Conservation (phyloP, 2,888 invertebrate species). For the Fragum fragum region DNA sequence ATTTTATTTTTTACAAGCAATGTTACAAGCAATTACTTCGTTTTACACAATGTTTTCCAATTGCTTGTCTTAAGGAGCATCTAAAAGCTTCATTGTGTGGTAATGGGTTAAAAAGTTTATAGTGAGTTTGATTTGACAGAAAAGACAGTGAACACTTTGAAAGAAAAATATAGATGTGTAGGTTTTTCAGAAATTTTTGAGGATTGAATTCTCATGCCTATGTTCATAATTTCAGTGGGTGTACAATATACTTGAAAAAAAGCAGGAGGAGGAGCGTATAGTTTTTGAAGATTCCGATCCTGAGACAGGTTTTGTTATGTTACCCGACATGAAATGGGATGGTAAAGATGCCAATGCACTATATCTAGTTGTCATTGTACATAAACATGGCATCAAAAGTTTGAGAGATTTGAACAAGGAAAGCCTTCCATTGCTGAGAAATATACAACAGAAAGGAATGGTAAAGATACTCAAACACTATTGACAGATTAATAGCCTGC, state of each 20-base stretch:
- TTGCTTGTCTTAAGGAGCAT: no score
- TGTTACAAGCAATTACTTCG: no score
- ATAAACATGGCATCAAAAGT: slow-evolving; percentile 92
- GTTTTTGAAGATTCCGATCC: slow-evolving; percentile 93
- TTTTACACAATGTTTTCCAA: no score
- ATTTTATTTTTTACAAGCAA: no score
- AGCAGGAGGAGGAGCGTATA: slow-evolving; percentile 95
- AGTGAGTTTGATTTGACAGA: no score
- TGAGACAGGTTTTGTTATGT: slow-evolving; percentile 90
- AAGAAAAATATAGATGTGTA: no score
- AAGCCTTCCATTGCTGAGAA: slow-evolving; percentile 94
- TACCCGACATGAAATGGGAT: slow-evolving; percentile 99
- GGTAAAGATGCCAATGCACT: slow-evolving; percentile 92
- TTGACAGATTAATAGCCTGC: no score
- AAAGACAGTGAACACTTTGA: no score
- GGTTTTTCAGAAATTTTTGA: no score
- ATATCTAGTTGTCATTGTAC: slow-evolving; percentile 94
- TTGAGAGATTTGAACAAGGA: slow-evolving; percentile 93
- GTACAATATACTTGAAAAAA: slow-evolving; percentile 97
- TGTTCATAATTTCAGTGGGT: slow-evolving; percentile 98
- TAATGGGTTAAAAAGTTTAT: no score
- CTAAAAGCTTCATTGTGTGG: no score
- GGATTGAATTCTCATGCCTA: no score
- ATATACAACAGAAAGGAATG: slow-evolving; percentile 92
- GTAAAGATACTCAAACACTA: slow-evolving; percentile 88